phyloP scores from a whole-genome alignment of 2,113 vertebrate species.

The Sylvietta virens region DNA sequence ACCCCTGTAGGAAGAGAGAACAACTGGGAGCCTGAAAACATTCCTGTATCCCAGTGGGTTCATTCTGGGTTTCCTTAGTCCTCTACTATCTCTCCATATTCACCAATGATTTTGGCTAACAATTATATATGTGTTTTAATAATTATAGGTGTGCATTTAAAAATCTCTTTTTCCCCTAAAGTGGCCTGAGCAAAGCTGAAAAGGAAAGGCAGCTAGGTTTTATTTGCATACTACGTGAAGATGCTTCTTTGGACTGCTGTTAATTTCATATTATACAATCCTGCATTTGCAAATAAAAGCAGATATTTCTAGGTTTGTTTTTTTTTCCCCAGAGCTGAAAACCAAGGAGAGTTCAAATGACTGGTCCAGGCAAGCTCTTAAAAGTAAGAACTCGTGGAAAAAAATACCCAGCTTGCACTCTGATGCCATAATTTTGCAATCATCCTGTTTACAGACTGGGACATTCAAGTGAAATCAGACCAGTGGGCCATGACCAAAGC shows the following conservation, averaged over 20 bases:
- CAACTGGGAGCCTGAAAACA: not conserved
- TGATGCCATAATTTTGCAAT: slow-evolving; percentile 32
- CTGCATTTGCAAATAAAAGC: not conserved
- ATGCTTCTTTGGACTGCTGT: not conserved
- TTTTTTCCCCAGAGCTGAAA: not conserved
- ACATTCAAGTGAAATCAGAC: slow-evolving; percentile 24
- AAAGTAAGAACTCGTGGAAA: not conserved
- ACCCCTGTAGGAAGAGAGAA: not conserved
- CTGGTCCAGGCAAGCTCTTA: not conserved
- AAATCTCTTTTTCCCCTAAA: not conserved
- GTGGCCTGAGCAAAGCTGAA: not conserved
- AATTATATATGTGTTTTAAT: not conserved
- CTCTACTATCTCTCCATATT: not conserved
- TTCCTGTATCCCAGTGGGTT: not conserved
- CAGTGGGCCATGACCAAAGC: slow-evolving; percentile 8
- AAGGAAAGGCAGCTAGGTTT: not conserved
- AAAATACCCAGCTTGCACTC: not conserved
- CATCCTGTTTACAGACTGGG: slow-evolving; percentile 42
- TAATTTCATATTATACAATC: not conserved
- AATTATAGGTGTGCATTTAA: not conserved
- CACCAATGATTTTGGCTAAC: not conserved
- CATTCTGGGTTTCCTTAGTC: not conserved
- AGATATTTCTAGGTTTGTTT: not conserved
- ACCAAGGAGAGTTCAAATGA: not conserved
- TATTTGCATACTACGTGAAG: not conserved